phyloP scores from a whole-genome alignment of 2,888 invertebrate genomes.

The Melieria crassipennis region DNA sequence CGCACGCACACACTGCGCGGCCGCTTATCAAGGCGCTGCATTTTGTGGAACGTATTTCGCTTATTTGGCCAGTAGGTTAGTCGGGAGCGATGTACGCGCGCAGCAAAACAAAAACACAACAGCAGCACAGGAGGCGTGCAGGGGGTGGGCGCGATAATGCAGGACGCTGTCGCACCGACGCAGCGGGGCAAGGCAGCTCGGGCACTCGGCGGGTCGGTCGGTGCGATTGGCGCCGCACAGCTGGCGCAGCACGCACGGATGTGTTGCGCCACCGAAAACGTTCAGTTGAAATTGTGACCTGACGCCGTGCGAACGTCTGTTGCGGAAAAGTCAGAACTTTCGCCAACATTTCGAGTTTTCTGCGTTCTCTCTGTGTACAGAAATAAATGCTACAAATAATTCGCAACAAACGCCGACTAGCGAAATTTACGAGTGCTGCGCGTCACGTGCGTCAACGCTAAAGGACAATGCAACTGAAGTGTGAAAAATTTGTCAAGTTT shows the following conservation, averaged over 20 bases:
- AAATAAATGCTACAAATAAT: too few relatives aligned
- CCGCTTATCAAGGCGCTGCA: not conserved
- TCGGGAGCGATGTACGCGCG: not conserved
- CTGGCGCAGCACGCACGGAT: conserved; percentile 9
- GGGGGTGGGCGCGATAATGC: not conserved
- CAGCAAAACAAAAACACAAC: not conserved
- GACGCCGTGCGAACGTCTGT: conserved; percentile 25
- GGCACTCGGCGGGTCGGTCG: not conserved
- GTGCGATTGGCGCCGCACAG: not conserved
- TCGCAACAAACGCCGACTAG: too few relatives aligned
- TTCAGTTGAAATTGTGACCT: conserved; percentile 36
- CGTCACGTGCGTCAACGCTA: too few relatives aligned
- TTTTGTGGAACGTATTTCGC: not conserved
- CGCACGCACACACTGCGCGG: not conserved
- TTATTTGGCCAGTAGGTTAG: not conserved
- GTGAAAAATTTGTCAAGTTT: too few relatives aligned
- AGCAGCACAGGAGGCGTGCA: not conserved
- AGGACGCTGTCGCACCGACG: conserved; percentile 27
- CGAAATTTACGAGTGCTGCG: too few relatives aligned
- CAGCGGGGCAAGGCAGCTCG: conserved; percentile 18
- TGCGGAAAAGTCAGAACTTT: conserved; percentile 21
- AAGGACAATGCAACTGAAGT: too few relatives aligned
- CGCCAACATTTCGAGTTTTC: too few relatives aligned
- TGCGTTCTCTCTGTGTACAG: too few relatives aligned
- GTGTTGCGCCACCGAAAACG: conserved; percentile 19